phyloP scores from a whole-genome alignment of 2,797 vertebrate species.

The Buphagus erythrorhynchus region DNA sequence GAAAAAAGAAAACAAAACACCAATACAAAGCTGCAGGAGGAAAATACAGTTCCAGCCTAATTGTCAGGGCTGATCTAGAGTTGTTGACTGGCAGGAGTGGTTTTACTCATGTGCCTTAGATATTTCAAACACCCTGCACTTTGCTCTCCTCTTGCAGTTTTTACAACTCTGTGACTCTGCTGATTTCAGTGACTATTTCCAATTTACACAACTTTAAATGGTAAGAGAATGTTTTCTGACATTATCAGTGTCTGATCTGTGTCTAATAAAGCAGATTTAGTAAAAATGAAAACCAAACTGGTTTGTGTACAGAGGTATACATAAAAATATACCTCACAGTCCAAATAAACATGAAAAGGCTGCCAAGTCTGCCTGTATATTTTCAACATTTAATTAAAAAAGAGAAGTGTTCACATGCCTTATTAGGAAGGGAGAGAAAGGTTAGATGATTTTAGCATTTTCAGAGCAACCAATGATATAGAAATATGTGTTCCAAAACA shows the following conservation, averaged over 20 bases:
- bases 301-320: neutral
- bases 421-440: neutral
- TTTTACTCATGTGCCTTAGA: neutral
- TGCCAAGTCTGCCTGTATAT: slow-evolving; percentile 16
- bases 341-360: neutral
- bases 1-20: neutral
- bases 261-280: neutral
- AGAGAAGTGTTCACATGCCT: neutral
- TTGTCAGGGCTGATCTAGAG: neutral
- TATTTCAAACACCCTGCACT: neutral
- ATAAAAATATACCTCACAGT: neutral
- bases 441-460: neutral
- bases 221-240: neutral
- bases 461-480: neutral
- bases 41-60: neutral
- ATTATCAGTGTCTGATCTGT: neutral
- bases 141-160: neutral
- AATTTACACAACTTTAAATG: neutral
- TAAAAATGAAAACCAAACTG: neutral
- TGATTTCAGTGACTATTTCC: neutral
- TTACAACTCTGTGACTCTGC: neutral
- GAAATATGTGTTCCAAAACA: neutral
- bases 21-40: neutral
- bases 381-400: slow-evolving; percentile 30
- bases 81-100: neutral